A percentile compares a stretch with the other conserved stretches of the same genome.
Evolutionary conservation across 37 sponge, comb jelly and placozoan species (phyloP).

Genomic region (Dysidea cf. avara): DNA sequence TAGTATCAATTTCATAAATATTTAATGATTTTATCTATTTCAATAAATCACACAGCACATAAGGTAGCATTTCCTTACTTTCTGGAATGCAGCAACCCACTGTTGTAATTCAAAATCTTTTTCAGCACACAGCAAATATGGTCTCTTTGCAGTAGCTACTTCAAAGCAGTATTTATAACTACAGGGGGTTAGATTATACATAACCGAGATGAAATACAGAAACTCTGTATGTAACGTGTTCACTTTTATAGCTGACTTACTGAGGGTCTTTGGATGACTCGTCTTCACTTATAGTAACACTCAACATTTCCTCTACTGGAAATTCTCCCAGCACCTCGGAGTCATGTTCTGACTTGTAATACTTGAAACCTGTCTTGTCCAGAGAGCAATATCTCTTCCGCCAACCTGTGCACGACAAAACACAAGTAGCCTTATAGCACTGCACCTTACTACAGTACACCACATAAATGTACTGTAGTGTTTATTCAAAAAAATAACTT

Average conservation of each 20-base stretch:
- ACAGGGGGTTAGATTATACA: background rate
- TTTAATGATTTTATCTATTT: no score
- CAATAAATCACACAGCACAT: no score
- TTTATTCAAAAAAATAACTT: no score
- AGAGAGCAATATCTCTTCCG: conserved; percentile 64
- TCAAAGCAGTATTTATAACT: conserved; percentile 57
- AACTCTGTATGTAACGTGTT: no score
- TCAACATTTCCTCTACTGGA: conserved; percentile 58
- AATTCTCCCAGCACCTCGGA: conserved; percentile 54
- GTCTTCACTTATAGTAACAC: conserved; percentile 52
- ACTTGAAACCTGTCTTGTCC: conserved; percentile 52
- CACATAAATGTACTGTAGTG: no score
- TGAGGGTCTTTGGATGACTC: conserved; percentile 30
- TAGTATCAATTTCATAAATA: no score
- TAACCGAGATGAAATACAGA: background rate
- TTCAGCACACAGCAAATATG: conserved; percentile 68
- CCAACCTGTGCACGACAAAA: conserved; percentile 54
- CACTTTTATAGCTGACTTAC: no score
- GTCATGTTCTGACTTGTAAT: conserved; percentile 74
- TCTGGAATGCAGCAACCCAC: conserved; percentile 52
- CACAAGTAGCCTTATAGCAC: no score
- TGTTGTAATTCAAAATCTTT: conserved; percentile 44
- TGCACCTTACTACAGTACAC: no score
- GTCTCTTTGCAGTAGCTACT: conserved; percentile 64
- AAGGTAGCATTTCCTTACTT: conserved; percentile 19